Base-by-base conservation (phyloP, 2,797 vertebrate genomes). In the Sebastes oblongus region DNA sequence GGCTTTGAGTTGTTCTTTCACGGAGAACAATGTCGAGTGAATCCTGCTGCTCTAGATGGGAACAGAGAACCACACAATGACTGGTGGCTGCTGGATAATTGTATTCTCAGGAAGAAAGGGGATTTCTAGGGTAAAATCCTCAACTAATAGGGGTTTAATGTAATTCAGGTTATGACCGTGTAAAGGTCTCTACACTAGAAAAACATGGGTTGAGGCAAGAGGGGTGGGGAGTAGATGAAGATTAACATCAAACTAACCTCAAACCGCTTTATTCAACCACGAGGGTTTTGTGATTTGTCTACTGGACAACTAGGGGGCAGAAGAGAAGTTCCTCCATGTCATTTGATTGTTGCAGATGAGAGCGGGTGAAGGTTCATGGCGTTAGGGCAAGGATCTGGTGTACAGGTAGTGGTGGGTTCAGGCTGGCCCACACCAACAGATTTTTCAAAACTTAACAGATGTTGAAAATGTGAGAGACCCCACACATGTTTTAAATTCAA, bases 1-100 rank as follows among this genome's bases (percentile, higher is more conserved):
- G 93, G 93, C 94, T 95, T 94, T 93, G 93, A 92, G 91, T 94
- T 91, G 89, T 90, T 93, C 92, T 93, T 93, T 94, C 91, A 93
- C 77, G 18, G 88, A 78, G 92, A 95, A 94, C 92, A 95, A 93
- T 93, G 93, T 92, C 67, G 88, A 86, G 84, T 78, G 91, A 92
- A 92, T 94, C 91, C 93, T 93, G 93, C 92, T 86, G 93, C 92
- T 94, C 83, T 84, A 89, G 83, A 93, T 81, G 86, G 88, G 86
- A 92, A 92, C 87, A 84, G 85, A 88, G 87, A 89, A 85, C 87
- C 36, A 88, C 92, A 94, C 94, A 93, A 92, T 91, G 92, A 92
- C 87, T 91, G 77, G 79, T 90, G 87, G 87, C 79, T 85, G 86
- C 86, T 79, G 91, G 89, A 91, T 94, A 92, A 94, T 93, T 94